Evolutionary conservation across 92 coral and sea anemone species (phyloP).

Genomic region (Desmophyllum pertusum): DNA sequence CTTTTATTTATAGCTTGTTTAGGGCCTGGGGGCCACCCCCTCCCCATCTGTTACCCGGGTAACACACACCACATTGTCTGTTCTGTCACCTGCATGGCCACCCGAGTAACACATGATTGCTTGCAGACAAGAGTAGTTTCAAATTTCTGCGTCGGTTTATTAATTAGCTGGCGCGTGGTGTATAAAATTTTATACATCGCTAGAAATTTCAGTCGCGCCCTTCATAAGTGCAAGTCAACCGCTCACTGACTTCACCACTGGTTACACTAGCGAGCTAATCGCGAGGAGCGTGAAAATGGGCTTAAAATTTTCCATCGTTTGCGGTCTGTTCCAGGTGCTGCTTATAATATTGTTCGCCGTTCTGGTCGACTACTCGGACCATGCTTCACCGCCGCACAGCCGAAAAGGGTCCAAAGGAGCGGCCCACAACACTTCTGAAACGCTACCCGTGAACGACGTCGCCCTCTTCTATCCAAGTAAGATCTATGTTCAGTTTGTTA

Average conservation of each 20-base stretch:
- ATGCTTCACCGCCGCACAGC: slow-evolving; percentile 64
- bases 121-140: background rate
- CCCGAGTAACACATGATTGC: background rate
- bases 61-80: too few species aligned
- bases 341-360: slow-evolving; percentile 73
- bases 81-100: too few species aligned
- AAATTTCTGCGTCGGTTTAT: background rate
- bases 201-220: background rate
- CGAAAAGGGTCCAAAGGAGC: slow-evolving; percentile 31
- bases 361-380: slow-evolving; percentile 78
- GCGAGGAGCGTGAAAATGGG: slow-evolving; percentile 17
- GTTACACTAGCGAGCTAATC: background rate
- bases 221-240: too few species aligned
- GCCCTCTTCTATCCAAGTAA: slow-evolving; percentile 73
- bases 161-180: background rate
- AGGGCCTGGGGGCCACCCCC: background rate
- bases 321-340: slow-evolving; percentile 65
- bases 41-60: background rate
- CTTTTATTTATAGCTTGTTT: background rate
- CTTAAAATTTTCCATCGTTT: slow-evolving; percentile 69
- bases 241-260: background rate
- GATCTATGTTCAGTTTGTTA: background rate
- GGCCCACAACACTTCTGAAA: slow-evolving; percentile 26
- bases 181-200: background rate
- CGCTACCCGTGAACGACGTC: slow-evolving; percentile 59